Base-by-base conservation (phyloP, 2,113 vertebrate genomes). In the Apteryx mantelli region DNA sequence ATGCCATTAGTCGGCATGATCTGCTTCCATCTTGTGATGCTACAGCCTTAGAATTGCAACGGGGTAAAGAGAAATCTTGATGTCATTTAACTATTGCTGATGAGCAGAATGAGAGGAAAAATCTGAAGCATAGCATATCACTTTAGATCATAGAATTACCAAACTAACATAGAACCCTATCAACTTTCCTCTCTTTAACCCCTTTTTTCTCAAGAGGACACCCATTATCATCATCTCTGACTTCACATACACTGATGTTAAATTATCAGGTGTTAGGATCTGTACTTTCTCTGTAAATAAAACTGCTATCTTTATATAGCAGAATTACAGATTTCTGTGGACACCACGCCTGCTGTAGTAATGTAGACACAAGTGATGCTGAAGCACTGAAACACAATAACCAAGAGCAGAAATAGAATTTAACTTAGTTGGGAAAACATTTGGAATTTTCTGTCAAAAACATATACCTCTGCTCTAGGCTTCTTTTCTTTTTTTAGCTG, bases 401-500 rank as follows among this genome's bases (percentile, higher is more conserved):
- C 13, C 44, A 78, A 52, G 46, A 8, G 11, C 16, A 63, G 18
- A 1, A 52, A 88, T 0, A 66, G 22, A 36, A 53, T 1, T 24
- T 21, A 82, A 46, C 5, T 77, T 44, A 42, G 14, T 1, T 53
- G 32, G 55, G 52, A 81, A 89, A 86, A 87, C 66, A 90, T 4
- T 36, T 46, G n/a, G 89, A 42, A 61, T n/a, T 86, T 70, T 42
- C 76, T 89, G 80, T 77, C 65, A 83, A 88, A 69, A 70, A 88
- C 32, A 68, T 73, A 32, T 91, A 98, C 98, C 98, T 97, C 69
- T 69, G 85, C 64, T 87, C 77, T 74, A 21, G 89, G 94, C 70
- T 95, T 96, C 82, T 96, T 96, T 50, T 83, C 97, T 93, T 98
- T 98, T 70, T 97, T 99, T 88, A 98, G 92, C 34, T 89, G 81